These are phyloP conservation scores for Macaria liturata DNA, from an alignment of 2,888 invertebrate genomes.

Conservation along the genomic window DNA sequence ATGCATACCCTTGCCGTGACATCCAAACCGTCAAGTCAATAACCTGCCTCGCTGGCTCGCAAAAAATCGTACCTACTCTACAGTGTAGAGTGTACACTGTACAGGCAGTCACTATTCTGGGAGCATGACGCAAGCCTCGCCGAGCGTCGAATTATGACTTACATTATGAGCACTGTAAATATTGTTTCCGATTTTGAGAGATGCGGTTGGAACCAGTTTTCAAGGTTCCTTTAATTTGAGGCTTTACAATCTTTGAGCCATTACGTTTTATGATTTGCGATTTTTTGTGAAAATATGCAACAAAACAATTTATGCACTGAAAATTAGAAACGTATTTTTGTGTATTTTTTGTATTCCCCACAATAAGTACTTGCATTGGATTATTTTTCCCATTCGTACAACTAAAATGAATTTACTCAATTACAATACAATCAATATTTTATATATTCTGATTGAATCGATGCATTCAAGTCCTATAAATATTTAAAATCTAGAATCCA, in stretches of 20 bases:
- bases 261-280: no score
- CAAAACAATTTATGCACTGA: no score
- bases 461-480: no score
- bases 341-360: no score
- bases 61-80: slow-evolving; percentile 66
- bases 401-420: no score
- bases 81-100: slow-evolving; percentile 59
- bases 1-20: slow-evolving; percentile 74
- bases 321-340: no score
- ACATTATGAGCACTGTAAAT: slow-evolving; percentile 46
- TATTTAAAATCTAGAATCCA: no score
- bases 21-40: slow-evolving; percentile 73
- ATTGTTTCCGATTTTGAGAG: slow-evolving; percentile 38
- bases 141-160: slow-evolving; percentile 50
- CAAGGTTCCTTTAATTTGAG: slow-evolving; percentile 39
- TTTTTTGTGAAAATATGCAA: no score
- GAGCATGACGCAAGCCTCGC: slow-evolving; percentile 67
- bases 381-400: no score
- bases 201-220: slow-evolving; percentile 38
- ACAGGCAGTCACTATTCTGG: slow-evolving; percentile 66
- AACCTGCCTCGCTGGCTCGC: slow-evolving; percentile 65
- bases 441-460: no score
- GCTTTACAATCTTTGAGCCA: slow-evolving; percentile 2
- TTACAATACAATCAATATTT: no score
- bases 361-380: no score